Conservation (phyloP, 1,140 invertebrate genomes). For the Drosophila azteca region DNA sequence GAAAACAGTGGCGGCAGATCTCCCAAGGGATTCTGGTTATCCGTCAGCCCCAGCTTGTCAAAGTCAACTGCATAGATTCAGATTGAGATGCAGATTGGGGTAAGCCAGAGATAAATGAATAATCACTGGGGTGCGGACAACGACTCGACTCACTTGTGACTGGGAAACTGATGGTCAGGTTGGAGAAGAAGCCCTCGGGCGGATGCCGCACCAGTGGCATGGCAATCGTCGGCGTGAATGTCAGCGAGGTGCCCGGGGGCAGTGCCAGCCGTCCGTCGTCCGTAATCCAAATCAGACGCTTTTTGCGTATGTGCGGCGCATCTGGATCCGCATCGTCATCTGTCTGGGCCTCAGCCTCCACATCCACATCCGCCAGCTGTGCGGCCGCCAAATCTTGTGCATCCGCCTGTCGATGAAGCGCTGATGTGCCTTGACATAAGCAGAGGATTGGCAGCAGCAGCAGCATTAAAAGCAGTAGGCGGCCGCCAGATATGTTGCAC, state of each 20-base stretch:
- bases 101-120: constrained; percentile 28
- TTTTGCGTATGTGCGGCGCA: constrained; percentile 89
- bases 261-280: constrained; percentile 91
- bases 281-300: constrained; percentile 92
- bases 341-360: constrained; percentile 30
- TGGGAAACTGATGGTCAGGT: constrained; percentile 93
- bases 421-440: constrained; percentile 24
- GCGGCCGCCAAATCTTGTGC: constrained; percentile 44
- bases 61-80: constrained; percentile 88
- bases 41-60: constrained; percentile 91
- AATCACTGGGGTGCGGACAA: constrained; percentile 7
- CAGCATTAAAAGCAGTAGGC: background rate
- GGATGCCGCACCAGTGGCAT: constrained; percentile 93
- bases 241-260: constrained; percentile 91
- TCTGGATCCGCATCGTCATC: constrained; percentile 35
- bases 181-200: constrained; percentile 92
- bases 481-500: constrained; percentile 16
- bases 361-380: constrained; percentile 63
- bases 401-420: constrained; percentile 36
- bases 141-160: constrained; percentile 91
- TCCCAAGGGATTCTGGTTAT: constrained; percentile 93
- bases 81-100: background rate
- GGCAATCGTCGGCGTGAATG: constrained; percentile 91
- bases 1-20: constrained; percentile 89
- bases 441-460: constrained; percentile 34